Evolutionary conservation across 2,113 vertebrate species (phyloP).

Genomic region (Tyto alba): DNA sequence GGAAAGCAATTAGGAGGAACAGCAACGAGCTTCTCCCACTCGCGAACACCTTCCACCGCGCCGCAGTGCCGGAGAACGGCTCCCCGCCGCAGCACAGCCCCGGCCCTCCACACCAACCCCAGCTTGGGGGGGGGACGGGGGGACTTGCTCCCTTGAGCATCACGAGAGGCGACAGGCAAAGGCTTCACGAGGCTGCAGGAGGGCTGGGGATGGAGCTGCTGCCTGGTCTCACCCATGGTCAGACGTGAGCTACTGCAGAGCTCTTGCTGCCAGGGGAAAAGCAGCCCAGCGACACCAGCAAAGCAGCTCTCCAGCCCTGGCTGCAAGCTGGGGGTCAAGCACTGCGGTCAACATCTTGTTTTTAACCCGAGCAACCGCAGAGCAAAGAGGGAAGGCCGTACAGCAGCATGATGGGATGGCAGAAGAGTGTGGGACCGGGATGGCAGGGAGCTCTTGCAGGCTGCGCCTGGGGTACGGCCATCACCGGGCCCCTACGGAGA

Average conservation of each 20-base stretch:
- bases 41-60: not conserved
- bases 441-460: not conserved
- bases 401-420: fast-evolving
- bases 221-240: fast-evolving
- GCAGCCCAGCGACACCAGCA: fast-evolving
- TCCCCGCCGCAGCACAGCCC: not conserved
- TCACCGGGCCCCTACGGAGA: fast-evolving
- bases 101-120: not conserved
- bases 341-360: not conserved
- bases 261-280: not conserved
- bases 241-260: not conserved
- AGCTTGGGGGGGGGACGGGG: too few species aligned
- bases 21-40: not conserved
- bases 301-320: not conserved
- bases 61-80: not conserved
- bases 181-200: not conserved
- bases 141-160: not conserved
- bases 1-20: constrained; percentile 51
- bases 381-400: not conserved
- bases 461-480: not conserved
- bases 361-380: not conserved
- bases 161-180: fast-evolving
- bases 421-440: fast-evolving
- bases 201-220: not conserved
- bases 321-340: not conserved